Base-by-base conservation (phyloP, 1,140 invertebrate species). In the Drosophila serrata region DNA sequence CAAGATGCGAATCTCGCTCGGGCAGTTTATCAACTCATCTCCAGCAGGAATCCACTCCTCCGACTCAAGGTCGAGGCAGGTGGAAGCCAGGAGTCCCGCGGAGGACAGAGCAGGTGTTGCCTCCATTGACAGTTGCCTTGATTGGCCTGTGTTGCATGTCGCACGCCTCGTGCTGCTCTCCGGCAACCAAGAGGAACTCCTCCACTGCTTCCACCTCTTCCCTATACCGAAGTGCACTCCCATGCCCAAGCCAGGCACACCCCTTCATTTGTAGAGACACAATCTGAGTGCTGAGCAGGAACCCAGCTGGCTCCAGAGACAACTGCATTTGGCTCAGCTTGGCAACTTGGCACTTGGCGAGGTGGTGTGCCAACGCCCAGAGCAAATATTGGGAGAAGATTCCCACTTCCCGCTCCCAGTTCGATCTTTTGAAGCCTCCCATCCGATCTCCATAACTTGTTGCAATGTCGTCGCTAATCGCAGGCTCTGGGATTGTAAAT, bases 41-140 rank as follows among this genome's bases (percentile, higher is more conserved):
- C 27, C 42, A n/a, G n/a, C n/a, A 55, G 42, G 13, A 69, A 31
- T 43, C 58, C 35, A 22, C 58, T 29, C 40, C 49, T 46, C 42
- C 37, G 33, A 63, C 46, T 82, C 82, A 87, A 87, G 82, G 82
- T 87, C 82, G 48, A 43, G 27, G 35, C 46, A 11, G n/a, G 24
- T 58, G 51, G 19, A 40, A 40, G 42, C 29, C 48, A 33, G 17
- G 59, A 49, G 46, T 48, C 12, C 37, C 60, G 58, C 53, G 22
- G 48, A 56, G 75, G 35, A 55, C 75, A 79, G 82, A 55, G 48
- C 75, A 79, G 82, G 82, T 87, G 82, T 87, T 82, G 67, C 79
- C 82, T 48, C 64, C 56, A 79, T 87, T 87, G 82, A 87, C 82
- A 86, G 82, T 87, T 58, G 65, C 69, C 79, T 85, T 87, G 82